Conservation (phyloP, 2,888 invertebrate species). For the Bellardia bayeri region DNA sequence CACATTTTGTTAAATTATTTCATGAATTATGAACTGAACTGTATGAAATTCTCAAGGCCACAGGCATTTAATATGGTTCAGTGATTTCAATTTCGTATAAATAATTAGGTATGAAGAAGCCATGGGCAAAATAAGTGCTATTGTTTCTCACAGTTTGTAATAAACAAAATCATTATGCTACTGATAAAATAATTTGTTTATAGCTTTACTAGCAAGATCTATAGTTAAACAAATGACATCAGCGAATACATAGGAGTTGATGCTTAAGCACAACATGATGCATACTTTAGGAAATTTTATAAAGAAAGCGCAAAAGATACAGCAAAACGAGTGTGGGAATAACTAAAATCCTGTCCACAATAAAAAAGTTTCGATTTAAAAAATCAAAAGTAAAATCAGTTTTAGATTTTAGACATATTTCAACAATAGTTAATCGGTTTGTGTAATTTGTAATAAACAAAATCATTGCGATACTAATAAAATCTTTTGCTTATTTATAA, state of each 20-base stretch:
- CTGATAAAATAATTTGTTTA: background rate
- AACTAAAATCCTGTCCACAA: background rate
- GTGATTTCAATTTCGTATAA: conserved; percentile 52
- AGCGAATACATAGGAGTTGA: background rate
- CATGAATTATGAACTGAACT: conserved; percentile 36
- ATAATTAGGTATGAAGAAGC: conserved; percentile 37
- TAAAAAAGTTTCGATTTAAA: background rate
- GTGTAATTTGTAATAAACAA: too few species aligned
- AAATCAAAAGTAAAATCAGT: too few species aligned
- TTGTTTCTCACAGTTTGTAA: background rate
- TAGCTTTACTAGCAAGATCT: background rate
- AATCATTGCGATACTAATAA: too few species aligned
- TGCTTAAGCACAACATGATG: background rate
- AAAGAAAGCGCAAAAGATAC: background rate
- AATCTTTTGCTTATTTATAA: too few species aligned
- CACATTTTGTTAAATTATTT: conserved; percentile 18
- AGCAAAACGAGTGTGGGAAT: background rate
- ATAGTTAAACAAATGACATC: background rate
- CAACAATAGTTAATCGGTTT: too few species aligned
- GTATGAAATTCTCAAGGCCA: conserved; percentile 34
- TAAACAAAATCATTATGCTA: background rate
- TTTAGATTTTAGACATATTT: too few species aligned
- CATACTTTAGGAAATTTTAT: background rate
- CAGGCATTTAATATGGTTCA: conserved; percentile 23
- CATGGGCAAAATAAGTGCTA: background rate